These are phyloP conservation scores for Mola mola DNA, from an alignment of 2,113 vertebrate species.

Conservation along the genomic window DNA sequence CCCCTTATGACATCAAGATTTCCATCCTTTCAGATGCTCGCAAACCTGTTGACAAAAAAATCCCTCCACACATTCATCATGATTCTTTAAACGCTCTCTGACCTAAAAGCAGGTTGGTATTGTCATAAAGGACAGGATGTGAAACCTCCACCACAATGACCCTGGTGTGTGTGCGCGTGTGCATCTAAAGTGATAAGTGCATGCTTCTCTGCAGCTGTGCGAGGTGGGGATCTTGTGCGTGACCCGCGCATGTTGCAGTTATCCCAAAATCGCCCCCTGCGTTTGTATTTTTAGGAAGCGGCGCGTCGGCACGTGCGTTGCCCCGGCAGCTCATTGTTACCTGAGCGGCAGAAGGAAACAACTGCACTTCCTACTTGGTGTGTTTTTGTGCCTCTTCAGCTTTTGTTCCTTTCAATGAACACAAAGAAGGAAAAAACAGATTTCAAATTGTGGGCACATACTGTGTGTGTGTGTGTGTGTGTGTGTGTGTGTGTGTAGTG, in stretches of 20 bases:
- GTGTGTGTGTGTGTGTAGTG: not conserved
- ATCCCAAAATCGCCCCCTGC: not conserved
- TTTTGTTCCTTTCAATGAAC: conserved; percentile 44
- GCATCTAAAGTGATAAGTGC: not conserved
- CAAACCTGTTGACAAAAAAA: conserved; percentile 23
- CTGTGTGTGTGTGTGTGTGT: conserved; percentile 12
- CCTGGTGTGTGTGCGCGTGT: not conserved
- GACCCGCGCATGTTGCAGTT: conserved; percentile 36
- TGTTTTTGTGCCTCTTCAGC: conserved; percentile 44
- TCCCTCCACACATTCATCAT: conserved; percentile 19
- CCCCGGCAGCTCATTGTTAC: conserved; percentile 72
- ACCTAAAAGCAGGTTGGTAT: conserved; percentile 48
- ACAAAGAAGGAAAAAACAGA: conserved; percentile 67
- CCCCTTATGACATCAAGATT: conserved; percentile 62
- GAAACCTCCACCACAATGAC: not conserved
- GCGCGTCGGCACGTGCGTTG: conserved; percentile 27
- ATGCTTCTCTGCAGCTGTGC: conserved; percentile 58
- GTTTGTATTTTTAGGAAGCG: conserved; percentile 62
- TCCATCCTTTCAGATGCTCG: conserved; percentile 51
- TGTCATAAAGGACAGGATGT: conserved; percentile 58
- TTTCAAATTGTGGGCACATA: conserved; percentile 5
- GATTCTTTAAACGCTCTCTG: conserved; percentile 21
- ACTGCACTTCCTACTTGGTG: conserved; percentile 59
- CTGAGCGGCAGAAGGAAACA: conserved; percentile 72
- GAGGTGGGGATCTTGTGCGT: conserved; percentile 23